Conservation (phyloP, 23 tunicate genomes). For the Ascidia mentula region DNA sequence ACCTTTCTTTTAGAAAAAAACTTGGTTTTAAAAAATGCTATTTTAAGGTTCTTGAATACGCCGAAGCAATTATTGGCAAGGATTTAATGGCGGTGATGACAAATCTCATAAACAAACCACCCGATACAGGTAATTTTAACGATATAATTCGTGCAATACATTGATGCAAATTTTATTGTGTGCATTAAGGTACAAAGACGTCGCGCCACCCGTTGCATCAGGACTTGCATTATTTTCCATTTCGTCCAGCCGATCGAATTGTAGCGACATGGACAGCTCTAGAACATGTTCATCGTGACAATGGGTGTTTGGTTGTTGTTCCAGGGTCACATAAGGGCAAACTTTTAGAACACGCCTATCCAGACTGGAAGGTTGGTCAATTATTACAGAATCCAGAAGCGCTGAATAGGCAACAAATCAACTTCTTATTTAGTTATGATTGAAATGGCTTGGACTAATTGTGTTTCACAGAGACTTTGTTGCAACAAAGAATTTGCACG, state of each 20-base stretch:
- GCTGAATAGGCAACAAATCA: too few species aligned
- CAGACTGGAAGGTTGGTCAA: slow-evolving; percentile 81
- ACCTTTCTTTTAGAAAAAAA: too few species aligned
- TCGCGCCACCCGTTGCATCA: slow-evolving; percentile 96
- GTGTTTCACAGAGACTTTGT: too few species aligned
- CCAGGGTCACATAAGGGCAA: slow-evolving; percentile 81
- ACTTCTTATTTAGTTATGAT: too few species aligned
- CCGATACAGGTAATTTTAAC: slow-evolving; percentile 94
- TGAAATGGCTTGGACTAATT: too few species aligned
- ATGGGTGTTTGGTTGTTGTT: slow-evolving; percentile 88
- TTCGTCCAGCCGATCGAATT: slow-evolving; percentile 88
- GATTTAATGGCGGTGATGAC: slow-evolving; percentile 94
- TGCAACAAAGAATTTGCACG: too few species aligned
- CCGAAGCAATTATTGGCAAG: slow-evolving; percentile 73
- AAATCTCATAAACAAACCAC: slow-evolving; percentile 93
- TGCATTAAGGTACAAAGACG: slow-evolving; percentile 57
- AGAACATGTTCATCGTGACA: slow-evolving; percentile 66
- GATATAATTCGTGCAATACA: too few species aligned
- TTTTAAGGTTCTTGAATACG: slow-evolving; percentile 67
- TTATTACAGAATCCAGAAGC: too few species aligned
- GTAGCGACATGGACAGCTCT: slow-evolving; percentile 97
- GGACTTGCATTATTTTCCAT: slow-evolving; percentile 91
- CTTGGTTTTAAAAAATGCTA: too few species aligned
- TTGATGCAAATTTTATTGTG: too few species aligned
- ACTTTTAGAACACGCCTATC: slow-evolving; percentile 69